phyloP scores from a whole-genome alignment of 2,888 invertebrate genomes.

The Philereme vetulata region DNA sequence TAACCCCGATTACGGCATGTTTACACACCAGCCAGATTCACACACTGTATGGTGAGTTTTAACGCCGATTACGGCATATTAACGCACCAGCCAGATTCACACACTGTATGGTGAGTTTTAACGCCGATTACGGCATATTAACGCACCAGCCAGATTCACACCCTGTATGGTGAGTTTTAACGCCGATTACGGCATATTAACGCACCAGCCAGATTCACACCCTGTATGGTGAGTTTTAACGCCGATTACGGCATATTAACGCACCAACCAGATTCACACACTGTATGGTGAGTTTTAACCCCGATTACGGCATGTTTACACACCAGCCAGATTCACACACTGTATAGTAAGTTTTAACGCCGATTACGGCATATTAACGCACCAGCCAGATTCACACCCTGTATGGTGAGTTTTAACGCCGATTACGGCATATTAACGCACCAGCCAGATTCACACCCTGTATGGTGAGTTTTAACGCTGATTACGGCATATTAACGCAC shows the following conservation, averaged over 20 bases:
- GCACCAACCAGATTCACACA: constrained; percentile 86
- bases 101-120: constrained; percentile 93
- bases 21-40: constrained; percentile 88
- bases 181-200: constrained; percentile 97
- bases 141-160: constrained; percentile 87
- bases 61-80: constrained; percentile 98
- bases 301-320: constrained; percentile 96
- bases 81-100: constrained; percentile 87
- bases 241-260: constrained; percentile 97
- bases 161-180: constrained; percentile 94
- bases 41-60: constrained; percentile 92
- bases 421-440: constrained; percentile 96
- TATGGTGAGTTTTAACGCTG: constrained; percentile 96
- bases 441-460: constrained; percentile 87
- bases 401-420: constrained; percentile 96
- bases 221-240: constrained; percentile 94
- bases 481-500: constrained; percentile 94
- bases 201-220: constrained; percentile 86
- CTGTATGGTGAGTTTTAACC: constrained; percentile 95
- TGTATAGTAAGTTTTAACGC: constrained; percentile 93
- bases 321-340: constrained; percentile 87
- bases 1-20: constrained; percentile 97
- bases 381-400: constrained; percentile 87
- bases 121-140: constrained; percentile 97
- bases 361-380: constrained; percentile 95